phyloP scores from a whole-genome alignment of 1,140 invertebrate species.

The Periplaneta americana region DNA sequence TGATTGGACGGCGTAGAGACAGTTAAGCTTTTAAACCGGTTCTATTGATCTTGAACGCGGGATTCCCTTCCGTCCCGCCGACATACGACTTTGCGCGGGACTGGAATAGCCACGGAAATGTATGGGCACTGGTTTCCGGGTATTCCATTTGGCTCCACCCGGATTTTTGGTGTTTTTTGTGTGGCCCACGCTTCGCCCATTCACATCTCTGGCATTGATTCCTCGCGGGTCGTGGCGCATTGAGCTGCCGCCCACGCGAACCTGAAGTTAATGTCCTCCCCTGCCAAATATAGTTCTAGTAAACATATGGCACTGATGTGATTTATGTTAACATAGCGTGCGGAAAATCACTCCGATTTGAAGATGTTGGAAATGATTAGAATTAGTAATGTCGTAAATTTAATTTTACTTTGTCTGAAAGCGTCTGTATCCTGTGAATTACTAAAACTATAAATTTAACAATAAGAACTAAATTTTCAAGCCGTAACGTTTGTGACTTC shows the following conservation, averaged over 20 bases:
- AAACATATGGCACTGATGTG: neutral
- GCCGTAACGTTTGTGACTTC: too few species aligned
- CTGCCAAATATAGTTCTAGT: neutral
- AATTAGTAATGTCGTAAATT: too few species aligned
- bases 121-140: neutral
- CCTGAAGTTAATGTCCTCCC: neutral
- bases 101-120: neutral
- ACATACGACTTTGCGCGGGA: neutral
- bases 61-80: neutral
- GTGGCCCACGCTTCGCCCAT: neutral
- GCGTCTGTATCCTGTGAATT: too few species aligned
- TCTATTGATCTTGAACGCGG: neutral
- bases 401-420: too few species aligned
- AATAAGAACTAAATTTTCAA: too few species aligned
- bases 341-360: neutral
- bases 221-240: too few species aligned
- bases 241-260: neutral
- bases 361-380: too few species aligned
- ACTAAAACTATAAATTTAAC: too few species aligned
- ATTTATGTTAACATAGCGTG: neutral
- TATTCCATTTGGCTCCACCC: neutral
- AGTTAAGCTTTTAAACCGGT: neutral
- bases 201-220: neutral
- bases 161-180: neutral
- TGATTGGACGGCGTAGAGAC: neutral